Conservation (phyloP, 1,140 invertebrate genomes). For the Diabrotica undecimpunctata region DNA sequence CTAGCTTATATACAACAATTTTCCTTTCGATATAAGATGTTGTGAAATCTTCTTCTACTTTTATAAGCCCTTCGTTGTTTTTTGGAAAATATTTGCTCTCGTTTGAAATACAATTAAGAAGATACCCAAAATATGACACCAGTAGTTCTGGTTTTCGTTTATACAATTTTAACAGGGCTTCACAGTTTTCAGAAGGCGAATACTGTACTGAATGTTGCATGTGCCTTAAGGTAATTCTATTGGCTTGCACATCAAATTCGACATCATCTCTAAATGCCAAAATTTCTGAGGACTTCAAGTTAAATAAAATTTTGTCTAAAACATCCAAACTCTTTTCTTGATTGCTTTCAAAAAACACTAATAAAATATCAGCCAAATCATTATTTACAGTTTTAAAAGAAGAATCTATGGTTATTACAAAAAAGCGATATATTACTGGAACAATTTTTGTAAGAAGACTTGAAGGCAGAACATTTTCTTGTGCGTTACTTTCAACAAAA, state of each 20-base stretch:
- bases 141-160: constrained; percentile 18
- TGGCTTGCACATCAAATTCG: constrained; percentile 13
- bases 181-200: constrained; percentile 15
- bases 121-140: constrained; percentile 28
- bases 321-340: constrained; percentile 18
- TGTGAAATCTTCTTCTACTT: constrained; percentile 27
- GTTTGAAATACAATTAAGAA: constrained; percentile 29
- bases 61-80: constrained; percentile 27
- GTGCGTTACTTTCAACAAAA: constrained; percentile 34
- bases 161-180: constrained; percentile 24
- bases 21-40: constrained; percentile 30
- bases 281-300: constrained; percentile 17
- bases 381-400: constrained; percentile 22
- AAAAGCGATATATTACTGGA: constrained; percentile 34
- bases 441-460: constrained; percentile 29
- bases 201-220: constrained; percentile 15
- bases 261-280: constrained; percentile 28
- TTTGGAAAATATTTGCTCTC: constrained; percentile 31
- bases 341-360: constrained; percentile 26
- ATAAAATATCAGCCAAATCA: constrained; percentile 33
- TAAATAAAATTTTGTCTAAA: constrained; percentile 39
- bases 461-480: constrained; percentile 24
- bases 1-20: constrained; percentile 31
- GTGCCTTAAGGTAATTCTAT: constrained; percentile 20
- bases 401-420: constrained; percentile 26